phyloP scores from a whole-genome alignment of 64 coral and sea anemone genomes.

The Montipora foliosa region DNA sequence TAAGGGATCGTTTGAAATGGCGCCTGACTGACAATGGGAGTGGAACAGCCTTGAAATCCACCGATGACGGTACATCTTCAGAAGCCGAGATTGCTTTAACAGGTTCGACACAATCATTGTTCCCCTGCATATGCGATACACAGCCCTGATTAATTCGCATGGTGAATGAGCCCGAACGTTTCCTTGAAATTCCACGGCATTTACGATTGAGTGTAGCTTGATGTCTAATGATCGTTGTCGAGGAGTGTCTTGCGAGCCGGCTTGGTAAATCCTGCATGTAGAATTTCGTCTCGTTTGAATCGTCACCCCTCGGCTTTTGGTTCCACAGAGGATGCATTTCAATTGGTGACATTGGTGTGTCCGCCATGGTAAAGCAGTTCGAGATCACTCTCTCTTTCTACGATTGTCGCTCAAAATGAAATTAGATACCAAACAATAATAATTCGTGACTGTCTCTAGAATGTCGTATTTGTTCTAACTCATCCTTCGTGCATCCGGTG shows the following conservation, averaged over 20 bases:
- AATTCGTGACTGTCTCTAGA: background rate
- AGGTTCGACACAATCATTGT: background rate
- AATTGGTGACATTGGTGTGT: background rate
- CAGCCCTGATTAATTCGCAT: background rate
- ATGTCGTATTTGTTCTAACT: background rate
- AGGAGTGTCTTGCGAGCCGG: constrained; percentile 53
- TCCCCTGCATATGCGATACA: background rate
- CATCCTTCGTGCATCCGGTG: too few species aligned
- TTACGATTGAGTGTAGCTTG: background rate
- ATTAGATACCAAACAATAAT: background rate
- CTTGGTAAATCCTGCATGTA: constrained; percentile 60
- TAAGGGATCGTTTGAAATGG: constrained; percentile 61
- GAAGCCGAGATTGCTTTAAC: background rate
- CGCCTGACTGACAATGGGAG: constrained; percentile 81
- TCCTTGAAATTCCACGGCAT: background rate
- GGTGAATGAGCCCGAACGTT: constrained; percentile 50
- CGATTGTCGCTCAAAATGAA: background rate
- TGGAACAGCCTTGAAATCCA: constrained; percentile 86
- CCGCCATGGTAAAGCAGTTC: constrained; percentile 3
- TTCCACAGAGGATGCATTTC: background rate
- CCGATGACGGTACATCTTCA: constrained; percentile 42
- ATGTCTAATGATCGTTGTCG: constrained; percentile 37
- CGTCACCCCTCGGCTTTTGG: background rate
- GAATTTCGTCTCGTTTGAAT: background rate
- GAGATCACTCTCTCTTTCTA: background rate